Base-by-base conservation (phyloP, 1,140 invertebrate species). In the Nomia melanderi region DNA sequence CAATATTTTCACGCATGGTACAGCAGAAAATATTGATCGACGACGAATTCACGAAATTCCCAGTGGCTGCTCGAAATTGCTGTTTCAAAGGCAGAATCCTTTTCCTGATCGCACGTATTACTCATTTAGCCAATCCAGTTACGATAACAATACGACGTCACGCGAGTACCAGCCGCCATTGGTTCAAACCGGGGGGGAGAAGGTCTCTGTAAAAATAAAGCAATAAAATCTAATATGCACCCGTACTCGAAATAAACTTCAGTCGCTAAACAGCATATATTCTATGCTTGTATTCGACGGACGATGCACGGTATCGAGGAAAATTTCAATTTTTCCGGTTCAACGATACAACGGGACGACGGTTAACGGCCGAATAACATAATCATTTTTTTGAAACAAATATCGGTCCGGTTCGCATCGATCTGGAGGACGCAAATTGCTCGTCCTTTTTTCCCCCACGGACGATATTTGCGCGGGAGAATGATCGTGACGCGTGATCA, bases 71-170 rank as follows among this genome's bases (percentile, higher is more conserved):
- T 27, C n/a, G 20, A 60, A 77, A 77, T 71, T 77, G 14, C 65
- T 69, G 44, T 77, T 77, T 77, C 59, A 77, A 77, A 77, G 63
- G n/a, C 57, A 71, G 57, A 70, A 77, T 77, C 66, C 59, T 77
- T 77, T 77, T 71, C 14, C 66, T 57, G 17, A 54, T 62, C 39
- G 36, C 2, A 77, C 33, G 53, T 78, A 59, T 29, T 73, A 14
- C 41, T 44, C 29, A 44, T 50, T 65, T 17, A 23, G 25, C 76
- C 76, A 78, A 78, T 72, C 76, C 59, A 59, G 36, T 5, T 7
- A 57, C 70, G 76, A 57, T 73, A 62, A 64, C 29, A 73, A 69
- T 57, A 44, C 14, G 44, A 78, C 76, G 76, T 78, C 76, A 73
- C 60, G 20, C 5, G 7, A 33, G 1, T 59, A 57, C 12, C 2